Evolutionary conservation across 2,113 vertebrate species (phyloP).

Genomic region (Dolichotis patagonum): DNA sequence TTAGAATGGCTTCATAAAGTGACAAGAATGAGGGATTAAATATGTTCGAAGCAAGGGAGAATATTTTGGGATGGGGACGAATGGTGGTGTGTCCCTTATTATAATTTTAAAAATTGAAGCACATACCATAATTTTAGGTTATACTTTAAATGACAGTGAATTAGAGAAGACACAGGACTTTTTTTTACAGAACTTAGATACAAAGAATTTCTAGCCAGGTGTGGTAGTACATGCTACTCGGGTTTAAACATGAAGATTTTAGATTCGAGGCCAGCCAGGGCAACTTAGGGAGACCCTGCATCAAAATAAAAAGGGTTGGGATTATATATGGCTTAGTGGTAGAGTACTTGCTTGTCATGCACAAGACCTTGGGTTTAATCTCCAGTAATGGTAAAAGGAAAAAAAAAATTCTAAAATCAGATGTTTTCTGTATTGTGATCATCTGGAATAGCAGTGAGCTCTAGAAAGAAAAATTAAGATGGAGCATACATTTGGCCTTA

Average conservation of each 20-base stretch:
- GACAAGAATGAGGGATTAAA: not conserved
- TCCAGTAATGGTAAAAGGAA: not conserved
- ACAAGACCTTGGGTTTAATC: not conserved
- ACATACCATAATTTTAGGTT: not conserved
- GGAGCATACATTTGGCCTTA: not conserved
- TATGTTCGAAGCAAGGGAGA: not conserved
- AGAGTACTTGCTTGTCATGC: not conserved
- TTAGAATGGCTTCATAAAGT: not conserved
- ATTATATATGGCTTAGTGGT: not conserved
- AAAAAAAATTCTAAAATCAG: not conserved
- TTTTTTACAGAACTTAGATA: conserved; percentile 40
- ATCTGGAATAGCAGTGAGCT: not conserved
- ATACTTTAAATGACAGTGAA: not conserved
- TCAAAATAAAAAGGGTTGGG: not conserved
- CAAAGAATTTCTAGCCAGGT: not conserved
- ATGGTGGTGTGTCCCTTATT: not conserved
- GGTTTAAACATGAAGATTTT: not conserved
- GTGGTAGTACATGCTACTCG: not conserved
- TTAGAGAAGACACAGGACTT: conserved; percentile 15
- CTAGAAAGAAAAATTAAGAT: conserved; percentile 41
- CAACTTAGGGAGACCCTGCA: not conserved
- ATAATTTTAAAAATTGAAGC: not conserved
- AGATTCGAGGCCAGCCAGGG: not conserved
- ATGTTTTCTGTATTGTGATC: conserved; percentile 3
- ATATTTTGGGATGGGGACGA: not conserved